These are phyloP conservation scores for Siniperca undulata DNA, from an alignment of 2,797 vertebrate genomes.

Conservation along the genomic window DNA sequence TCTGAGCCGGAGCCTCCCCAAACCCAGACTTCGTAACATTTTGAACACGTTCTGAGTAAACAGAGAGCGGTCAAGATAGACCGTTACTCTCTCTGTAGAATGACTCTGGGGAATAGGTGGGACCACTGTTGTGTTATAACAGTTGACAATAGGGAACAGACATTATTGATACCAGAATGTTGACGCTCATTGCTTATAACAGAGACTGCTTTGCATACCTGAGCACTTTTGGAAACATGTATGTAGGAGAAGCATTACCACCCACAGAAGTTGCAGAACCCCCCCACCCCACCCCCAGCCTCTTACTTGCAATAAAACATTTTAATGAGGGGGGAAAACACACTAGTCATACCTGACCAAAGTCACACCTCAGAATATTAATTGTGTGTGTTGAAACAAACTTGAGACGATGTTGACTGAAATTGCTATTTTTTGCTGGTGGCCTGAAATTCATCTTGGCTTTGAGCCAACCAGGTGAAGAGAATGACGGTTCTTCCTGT, in stretches of 20 bases:
- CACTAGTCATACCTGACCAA: conserved; percentile 35
- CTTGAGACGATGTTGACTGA: neutral
- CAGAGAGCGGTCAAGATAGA: neutral
- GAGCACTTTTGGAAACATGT: conserved; percentile 43
- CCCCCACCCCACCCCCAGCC: neutral
- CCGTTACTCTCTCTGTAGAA: neutral
- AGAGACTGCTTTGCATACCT: conserved; percentile 55
- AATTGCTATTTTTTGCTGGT: neutral
- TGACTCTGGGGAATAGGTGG: neutral
- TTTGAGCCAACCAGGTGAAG: conserved; percentile 57
- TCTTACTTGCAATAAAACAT: conserved; percentile 12
- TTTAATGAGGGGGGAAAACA: conserved; percentile 33
- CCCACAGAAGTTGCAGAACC: conserved; percentile 43
- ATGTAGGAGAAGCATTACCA: conserved; percentile 27
- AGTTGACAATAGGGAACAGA: conserved; percentile 4
- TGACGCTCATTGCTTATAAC: conserved; percentile 12
- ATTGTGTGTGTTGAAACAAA: conserved; percentile 15
- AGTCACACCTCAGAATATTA: conserved; percentile 19
- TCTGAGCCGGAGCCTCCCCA: conserved; percentile 14
- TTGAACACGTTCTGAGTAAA: conserved; percentile 20
- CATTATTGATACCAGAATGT: neutral
- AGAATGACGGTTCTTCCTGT: conserved; percentile 57
- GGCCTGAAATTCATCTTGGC: conserved; percentile 18
- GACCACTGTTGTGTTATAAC: neutral
- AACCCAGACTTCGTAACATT: conserved; percentile 28